Evolutionary conservation across 2,888 invertebrate species (phyloP).

Genomic region (Saturnia japonica): DNA sequence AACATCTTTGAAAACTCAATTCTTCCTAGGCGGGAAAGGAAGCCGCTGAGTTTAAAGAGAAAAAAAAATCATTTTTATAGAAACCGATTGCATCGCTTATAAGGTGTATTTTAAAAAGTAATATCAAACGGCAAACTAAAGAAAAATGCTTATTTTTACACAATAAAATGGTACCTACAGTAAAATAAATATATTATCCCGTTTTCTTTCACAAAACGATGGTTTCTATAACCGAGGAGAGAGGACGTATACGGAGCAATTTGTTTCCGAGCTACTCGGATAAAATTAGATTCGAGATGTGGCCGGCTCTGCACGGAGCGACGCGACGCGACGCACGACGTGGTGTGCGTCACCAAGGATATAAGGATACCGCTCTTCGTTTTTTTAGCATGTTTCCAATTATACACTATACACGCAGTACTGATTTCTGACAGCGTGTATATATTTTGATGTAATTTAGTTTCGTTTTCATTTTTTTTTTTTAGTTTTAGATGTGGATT

Average conservation of each 20-base stretch:
- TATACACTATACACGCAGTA: not conserved
- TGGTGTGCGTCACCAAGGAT: constrained; percentile 30
- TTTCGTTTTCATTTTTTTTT: no score
- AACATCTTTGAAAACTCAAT: no score
- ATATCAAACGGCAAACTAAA: not conserved
- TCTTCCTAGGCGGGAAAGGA: no score
- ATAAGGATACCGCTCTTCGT: not conserved
- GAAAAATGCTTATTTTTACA: not conserved
- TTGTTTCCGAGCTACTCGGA: constrained; percentile 38
- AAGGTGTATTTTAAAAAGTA: not conserved
- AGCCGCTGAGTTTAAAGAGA: no score
- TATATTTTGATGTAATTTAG: no score
- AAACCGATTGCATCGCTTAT: not conserved
- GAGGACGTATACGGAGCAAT: constrained; percentile 39
- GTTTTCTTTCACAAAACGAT: not conserved
- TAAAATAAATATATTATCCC: not conserved
- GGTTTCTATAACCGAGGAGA: constrained; percentile 9
- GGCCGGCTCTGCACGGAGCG: not conserved
- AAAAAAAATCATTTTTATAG: no score
- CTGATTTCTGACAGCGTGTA: no score
- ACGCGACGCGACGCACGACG: no score
- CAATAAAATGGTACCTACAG: not conserved
- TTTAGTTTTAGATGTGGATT: no score
- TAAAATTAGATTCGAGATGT: constrained; percentile 63
- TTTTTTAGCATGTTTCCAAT: not conserved